These are phyloP conservation scores for Cremastinae sp. DNA, from an alignment of 2,888 invertebrate genomes.

Conservation along the genomic window DNA sequence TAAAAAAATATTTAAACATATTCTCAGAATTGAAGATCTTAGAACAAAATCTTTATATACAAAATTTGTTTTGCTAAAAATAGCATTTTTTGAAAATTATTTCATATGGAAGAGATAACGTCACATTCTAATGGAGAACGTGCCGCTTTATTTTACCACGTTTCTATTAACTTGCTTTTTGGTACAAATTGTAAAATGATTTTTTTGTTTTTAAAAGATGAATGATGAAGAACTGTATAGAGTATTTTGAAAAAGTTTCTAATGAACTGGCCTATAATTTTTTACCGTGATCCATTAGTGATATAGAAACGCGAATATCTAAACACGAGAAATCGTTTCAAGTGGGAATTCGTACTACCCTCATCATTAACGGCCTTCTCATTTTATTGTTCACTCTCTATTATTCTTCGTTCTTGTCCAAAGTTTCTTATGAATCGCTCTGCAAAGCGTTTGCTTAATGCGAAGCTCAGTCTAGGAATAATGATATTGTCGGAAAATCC, in stretches of 20 bases:
- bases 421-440: background rate
- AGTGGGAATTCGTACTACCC: background rate
- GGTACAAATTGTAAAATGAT: no score
- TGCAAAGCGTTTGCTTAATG: background rate
- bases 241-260: conserved; percentile 15
- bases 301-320: background rate
- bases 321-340: background rate
- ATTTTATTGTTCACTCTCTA: conserved; percentile 7
- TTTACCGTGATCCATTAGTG: conserved; percentile 27
- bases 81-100: no score
- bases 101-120: no score
- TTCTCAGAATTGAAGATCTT: background rate
- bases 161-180: no score
- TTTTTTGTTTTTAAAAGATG: no score
- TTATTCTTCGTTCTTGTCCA: background rate
- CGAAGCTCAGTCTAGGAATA: background rate
- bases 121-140: background rate
- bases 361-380: conserved; percentile 7
- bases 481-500: background rate
- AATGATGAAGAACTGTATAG: background rate
- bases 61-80: no score
- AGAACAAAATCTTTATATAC: no score
- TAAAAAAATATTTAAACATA: background rate
- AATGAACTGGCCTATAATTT: background rate
- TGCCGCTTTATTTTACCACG: background rate